A percentile compares a stretch with the other conserved stretches of the same genome.
phyloP scores from a whole-genome alignment of 2,888 invertebrate genomes.

The Trichopria drosophilae region DNA sequence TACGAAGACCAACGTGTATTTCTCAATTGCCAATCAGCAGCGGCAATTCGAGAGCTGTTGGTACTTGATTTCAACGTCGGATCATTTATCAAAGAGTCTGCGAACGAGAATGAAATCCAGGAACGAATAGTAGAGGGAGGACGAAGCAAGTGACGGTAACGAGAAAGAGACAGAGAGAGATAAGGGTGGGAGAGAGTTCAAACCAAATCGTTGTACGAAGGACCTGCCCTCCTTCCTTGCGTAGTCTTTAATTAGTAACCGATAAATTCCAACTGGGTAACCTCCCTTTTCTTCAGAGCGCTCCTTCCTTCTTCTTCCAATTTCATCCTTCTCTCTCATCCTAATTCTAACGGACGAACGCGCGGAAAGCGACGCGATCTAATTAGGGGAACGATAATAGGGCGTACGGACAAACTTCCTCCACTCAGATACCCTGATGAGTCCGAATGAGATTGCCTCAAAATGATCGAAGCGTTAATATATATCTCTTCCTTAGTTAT shows the following conservation, averaged over 20 bases:
- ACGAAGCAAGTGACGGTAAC: slow-evolving; percentile 10
- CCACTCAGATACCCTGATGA: too few relatives aligned
- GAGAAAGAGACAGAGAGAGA: slow-evolving; percentile 11
- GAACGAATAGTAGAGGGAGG: slow-evolving; percentile 11
- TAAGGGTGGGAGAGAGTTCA: slow-evolving; percentile 37
- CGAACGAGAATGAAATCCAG: slow-evolving; percentile 1
- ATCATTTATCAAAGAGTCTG: too few relatives aligned
- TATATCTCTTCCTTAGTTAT: too few relatives aligned
- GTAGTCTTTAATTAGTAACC: slow-evolving; percentile 49
- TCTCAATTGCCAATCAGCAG: too few relatives aligned
- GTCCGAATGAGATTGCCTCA: too few relatives aligned
- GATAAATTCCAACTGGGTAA: slow-evolving; percentile 44
- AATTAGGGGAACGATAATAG: slow-evolving; percentile 26
- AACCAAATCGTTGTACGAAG: slow-evolving; percentile 40
- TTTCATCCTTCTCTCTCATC: neutral
- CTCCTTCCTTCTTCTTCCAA: slow-evolving; percentile 8
- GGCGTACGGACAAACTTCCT: too few relatives aligned
- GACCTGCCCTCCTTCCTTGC: slow-evolving; percentile 39
- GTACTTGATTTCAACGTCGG: too few relatives aligned
- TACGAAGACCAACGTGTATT: too few relatives aligned
- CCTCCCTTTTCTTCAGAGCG: slow-evolving; percentile 37
- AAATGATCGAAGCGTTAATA: too few relatives aligned
- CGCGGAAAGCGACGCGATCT: slow-evolving; percentile 19
- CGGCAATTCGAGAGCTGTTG: too few relatives aligned
- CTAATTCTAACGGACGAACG: neutral